These are phyloP conservation scores for Crepidodera aurea DNA, from an alignment of 2,888 invertebrate species.

Conservation along the genomic window DNA sequence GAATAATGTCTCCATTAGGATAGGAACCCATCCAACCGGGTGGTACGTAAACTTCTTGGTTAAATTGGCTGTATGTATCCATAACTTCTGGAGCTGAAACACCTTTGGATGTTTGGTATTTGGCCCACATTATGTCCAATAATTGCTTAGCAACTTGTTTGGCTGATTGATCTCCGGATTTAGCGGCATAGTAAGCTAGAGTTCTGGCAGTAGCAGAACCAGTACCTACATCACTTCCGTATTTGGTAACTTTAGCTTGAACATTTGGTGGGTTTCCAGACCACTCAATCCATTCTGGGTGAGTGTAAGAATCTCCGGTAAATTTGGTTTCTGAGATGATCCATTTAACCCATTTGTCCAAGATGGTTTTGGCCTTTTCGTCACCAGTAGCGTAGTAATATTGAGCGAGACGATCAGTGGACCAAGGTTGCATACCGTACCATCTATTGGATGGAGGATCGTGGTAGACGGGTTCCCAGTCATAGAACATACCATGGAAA, in stretches of 20 bases:
- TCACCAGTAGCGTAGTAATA: constrained; percentile 46
- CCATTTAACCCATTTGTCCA: constrained; percentile 46
- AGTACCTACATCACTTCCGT: constrained; percentile 43
- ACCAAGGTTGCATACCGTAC: constrained; percentile 50
- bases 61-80: constrained; percentile 44
- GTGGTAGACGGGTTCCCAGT: constrained; percentile 49
- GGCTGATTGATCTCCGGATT: constrained; percentile 38
- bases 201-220: constrained; percentile 44
- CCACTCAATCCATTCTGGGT: constrained; percentile 43
- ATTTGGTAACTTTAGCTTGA: constrained; percentile 39
- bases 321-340: constrained; percentile 38
- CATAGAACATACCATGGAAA: constrained; percentile 48
- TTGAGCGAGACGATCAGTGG: constrained; percentile 46
- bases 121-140: constrained; percentile 42
- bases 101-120: constrained; percentile 39
- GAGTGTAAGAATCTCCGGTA: constrained; percentile 34
- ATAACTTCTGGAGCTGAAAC: constrained; percentile 41
- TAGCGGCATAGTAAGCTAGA: constrained; percentile 46
- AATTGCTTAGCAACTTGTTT: constrained; percentile 41
- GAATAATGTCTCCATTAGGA: constrained; percentile 44
- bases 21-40: constrained; percentile 45
- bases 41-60: constrained; percentile 45
- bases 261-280: constrained; percentile 43
- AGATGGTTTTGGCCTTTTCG: constrained; percentile 36
- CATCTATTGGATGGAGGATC: constrained; percentile 50